Evolutionary conservation across 2,797 vertebrate species (phyloP).

Genomic region (Rhinoraja longicauda): DNA sequence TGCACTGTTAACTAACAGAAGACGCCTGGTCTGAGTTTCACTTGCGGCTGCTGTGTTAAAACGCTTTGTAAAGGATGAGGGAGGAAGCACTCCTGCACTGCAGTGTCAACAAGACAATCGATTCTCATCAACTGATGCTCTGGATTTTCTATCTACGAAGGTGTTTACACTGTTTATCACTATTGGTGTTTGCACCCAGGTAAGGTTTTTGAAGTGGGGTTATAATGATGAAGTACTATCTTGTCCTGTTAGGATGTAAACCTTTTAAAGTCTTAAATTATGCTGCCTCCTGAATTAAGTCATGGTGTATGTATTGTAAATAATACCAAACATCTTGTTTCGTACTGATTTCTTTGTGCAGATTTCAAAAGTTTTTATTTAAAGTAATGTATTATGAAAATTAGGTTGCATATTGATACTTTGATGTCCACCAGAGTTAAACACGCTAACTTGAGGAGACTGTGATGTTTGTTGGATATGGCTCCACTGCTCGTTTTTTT

Average conservation of each 20-base stretch:
- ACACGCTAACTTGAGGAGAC: not conserved
- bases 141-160: conserved; percentile 41
- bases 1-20: conserved; percentile 36
- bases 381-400: not conserved
- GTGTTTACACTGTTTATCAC: conserved; percentile 35
- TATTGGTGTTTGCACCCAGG: conserved; percentile 33
- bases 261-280: not conserved
- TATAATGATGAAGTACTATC: conserved; percentile 1
- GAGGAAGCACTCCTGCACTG: conserved; percentile 14
- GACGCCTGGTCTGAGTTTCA: conserved; percentile 29
- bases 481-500: not conserved
- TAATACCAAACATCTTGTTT: not conserved
- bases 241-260: not conserved
- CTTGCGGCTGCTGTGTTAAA: not conserved
- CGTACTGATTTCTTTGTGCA: not conserved
- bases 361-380: not conserved
- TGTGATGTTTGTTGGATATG: not conserved
- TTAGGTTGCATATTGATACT: not conserved
- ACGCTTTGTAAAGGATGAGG: conserved; percentile 43
- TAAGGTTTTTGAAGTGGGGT: conserved; percentile 35
- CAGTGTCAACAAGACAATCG: conserved; percentile 53
- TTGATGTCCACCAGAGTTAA: not conserved
- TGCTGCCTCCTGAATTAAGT: not conserved
- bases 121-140: conserved; percentile 56
- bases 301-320: not conserved